Percentiles rank a stretch among this genome's conserved stretches.
These are phyloP conservation scores for Gnathonemus longibarbis DNA, from an alignment of 2,113 vertebrate species.

Conservation along the genomic window DNA sequence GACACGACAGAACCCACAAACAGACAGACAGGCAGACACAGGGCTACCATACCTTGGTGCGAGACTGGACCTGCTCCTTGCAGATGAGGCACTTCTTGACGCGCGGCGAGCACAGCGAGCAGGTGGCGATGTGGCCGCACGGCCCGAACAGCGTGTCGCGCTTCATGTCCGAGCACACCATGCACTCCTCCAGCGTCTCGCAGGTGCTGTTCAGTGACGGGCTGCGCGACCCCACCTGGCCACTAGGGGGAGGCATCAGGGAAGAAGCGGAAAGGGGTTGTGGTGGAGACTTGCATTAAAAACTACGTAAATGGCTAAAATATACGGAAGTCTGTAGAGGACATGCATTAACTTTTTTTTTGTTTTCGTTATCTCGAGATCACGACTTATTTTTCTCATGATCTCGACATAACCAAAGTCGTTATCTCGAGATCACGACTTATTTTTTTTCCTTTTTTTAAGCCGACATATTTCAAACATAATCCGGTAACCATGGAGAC, in stretches of 20 bases:
- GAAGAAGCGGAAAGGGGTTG: neutral
- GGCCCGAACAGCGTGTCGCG: conserved; percentile 97
- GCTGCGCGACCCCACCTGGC: conserved; percentile 91
- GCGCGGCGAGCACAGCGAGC: conserved; percentile 94
- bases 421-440: no score
- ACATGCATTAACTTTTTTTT: no score
- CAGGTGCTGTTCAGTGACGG: conserved; percentile 93
- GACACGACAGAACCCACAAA: neutral
- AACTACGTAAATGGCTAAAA: neutral
- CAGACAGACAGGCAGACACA: no score
- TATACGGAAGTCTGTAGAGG: no score
- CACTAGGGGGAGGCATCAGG: conserved; percentile 54
- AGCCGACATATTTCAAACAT: no score
- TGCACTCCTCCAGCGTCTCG: conserved; percentile 95
- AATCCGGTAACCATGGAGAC: no score
- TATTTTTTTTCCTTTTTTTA: no score
- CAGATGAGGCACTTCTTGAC: conserved; percentile 99
- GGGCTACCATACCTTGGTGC: conserved; percentile 78
- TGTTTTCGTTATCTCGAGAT: no score
- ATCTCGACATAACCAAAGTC: no score
- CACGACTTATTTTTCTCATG: no score
- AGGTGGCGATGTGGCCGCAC: conserved; percentile 95
- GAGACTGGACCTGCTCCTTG: conserved; percentile 97
- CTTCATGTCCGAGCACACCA: conserved; percentile 99
- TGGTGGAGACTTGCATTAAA: neutral